Evolutionary conservation across 2,797 vertebrate genomes (phyloP).

Genomic region (Vultur gryphus): DNA sequence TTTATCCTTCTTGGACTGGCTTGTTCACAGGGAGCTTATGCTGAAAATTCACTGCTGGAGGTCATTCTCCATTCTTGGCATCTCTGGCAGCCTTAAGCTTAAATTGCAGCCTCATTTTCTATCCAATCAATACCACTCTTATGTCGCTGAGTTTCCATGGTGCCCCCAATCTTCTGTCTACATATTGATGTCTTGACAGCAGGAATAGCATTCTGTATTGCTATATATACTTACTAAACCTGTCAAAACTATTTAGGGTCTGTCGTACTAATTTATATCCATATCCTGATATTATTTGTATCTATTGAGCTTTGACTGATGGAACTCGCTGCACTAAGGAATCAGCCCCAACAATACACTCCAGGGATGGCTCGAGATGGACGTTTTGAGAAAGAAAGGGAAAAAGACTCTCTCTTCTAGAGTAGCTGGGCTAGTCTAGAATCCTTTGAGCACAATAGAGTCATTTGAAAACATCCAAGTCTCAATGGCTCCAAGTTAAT

Average conservation of each 20-base stretch:
- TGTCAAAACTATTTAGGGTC: slow-evolving; percentile 54
- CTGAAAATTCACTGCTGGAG: slow-evolving; percentile 43
- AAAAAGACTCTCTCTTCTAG: slow-evolving; percentile 32
- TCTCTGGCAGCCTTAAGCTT: slow-evolving; percentile 38
- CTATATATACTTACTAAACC: slow-evolving; percentile 58
- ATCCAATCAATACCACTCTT: slow-evolving; percentile 34
- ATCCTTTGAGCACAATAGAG: slow-evolving; percentile 41
- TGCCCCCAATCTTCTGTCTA: slow-evolving; percentile 52
- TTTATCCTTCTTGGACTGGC: slow-evolving; percentile 54
- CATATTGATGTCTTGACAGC: slow-evolving; percentile 57
- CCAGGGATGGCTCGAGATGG: slow-evolving; percentile 21
- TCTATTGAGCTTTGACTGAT: slow-evolving; percentile 51
- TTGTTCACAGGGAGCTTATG: slow-evolving; percentile 60
- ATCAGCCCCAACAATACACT: slow-evolving; percentile 12
- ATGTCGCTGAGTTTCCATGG: slow-evolving; percentile 44
- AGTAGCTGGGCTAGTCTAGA: slow-evolving; percentile 47
- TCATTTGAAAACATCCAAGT: slow-evolving; percentile 47
- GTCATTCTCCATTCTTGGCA: slow-evolving; percentile 56
- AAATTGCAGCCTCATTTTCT: slow-evolving; percentile 35
- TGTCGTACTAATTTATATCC: slow-evolving; percentile 64
- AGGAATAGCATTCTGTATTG: slow-evolving; percentile 15
- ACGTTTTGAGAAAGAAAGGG: slow-evolving; percentile 7
- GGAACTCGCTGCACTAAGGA: slow-evolving; percentile 17
- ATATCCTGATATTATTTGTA: slow-evolving; percentile 68
- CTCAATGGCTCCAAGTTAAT: slow-evolving; percentile 46